These are phyloP conservation scores for Amorpha juglandis DNA, from an alignment of 2,888 invertebrate species.

Conservation along the genomic window DNA sequence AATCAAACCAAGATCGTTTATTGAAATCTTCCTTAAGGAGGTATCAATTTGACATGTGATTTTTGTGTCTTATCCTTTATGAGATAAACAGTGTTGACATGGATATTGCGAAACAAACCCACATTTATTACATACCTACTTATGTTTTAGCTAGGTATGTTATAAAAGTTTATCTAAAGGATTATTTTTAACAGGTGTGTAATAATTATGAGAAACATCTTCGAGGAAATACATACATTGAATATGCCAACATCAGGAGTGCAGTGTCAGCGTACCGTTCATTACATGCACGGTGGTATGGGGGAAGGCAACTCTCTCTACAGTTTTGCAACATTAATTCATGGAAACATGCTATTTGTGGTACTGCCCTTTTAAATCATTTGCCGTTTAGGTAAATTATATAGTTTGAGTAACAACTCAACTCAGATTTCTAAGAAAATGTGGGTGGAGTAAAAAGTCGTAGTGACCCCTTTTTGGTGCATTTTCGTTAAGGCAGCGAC, in stretches of 20 bases:
- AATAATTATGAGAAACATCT: conserved; percentile 92
- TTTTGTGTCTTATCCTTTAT: too few species aligned
- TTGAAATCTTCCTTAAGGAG: too few species aligned
- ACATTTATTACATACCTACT: neutral
- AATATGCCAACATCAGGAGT: conserved; percentile 86
- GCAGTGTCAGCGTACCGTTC: conserved; percentile 89
- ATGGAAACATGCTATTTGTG: conserved; percentile 96
- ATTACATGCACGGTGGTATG: conserved; percentile 95
- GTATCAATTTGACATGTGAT: too few species aligned
- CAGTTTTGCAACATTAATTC: conserved; percentile 90
- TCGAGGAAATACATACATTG: conserved; percentile 95
- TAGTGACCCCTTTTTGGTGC: too few species aligned
- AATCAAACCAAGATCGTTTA: too few species aligned
- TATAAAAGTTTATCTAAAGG: conserved; percentile 32
- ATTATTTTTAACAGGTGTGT: neutral
- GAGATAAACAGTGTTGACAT: too few species aligned
- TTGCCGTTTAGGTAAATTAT: neutral
- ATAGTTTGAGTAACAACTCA: too few species aligned
- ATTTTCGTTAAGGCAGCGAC: too few species aligned
- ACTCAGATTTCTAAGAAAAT: too few species aligned
- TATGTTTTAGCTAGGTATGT: neutral
- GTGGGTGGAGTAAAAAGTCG: too few species aligned
- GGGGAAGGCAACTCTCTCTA: conserved; percentile 91
- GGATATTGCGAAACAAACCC: too few species aligned
- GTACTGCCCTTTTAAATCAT: conserved; percentile 61